Base-by-base conservation (phyloP, 64 coral and sea anemone genomes). In the Porites australiensis region DNA sequence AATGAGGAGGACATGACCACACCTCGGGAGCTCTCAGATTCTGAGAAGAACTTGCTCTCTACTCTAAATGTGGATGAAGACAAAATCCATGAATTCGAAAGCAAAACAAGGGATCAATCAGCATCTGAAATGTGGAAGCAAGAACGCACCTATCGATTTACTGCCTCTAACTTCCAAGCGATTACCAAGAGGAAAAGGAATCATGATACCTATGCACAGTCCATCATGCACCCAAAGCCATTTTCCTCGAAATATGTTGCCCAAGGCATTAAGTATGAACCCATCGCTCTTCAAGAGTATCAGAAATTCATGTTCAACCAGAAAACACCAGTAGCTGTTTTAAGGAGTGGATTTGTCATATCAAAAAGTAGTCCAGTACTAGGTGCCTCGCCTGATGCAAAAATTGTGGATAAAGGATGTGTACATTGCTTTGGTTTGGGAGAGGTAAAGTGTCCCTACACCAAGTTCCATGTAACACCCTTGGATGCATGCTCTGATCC, bases 131-230 rank as follows among this genome's bases (percentile, higher is more conserved):
- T 57, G 18, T 91, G 89, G 90, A 92, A 75, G 20, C 23, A 66
- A 44, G 82, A 93, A 57, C 5, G 61, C n/a, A 76, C 62, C 16
- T 93, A 93, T 51, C 51, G 90, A 53, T 92, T 92, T 61, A 92
- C 90, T 57, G 83, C 75, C 43, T 93, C 91, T 16, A 79, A 9
- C 13, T 94, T 94, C 64, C 16, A 79, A 16, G 11, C 77, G 14
- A 94, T 94, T 61, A n/a, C 77, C 12, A 69, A 75, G 15, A 13
- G 87, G 21, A 70, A 90, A 82, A 90, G 87, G 67, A 84, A 70
- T 54, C 87, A 94, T 47, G 79, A 62, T 2, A 71, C 13, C 48
- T 94, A 89, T 86, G 78, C 86, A 22, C 22, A 75, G 6, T 63
- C 58, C 14, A 8, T 89, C 8, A 89, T 94, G 79, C 61, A 90